phyloP scores from a whole-genome alignment of 2,888 invertebrate species.

The Mystacides longicornis region DNA sequence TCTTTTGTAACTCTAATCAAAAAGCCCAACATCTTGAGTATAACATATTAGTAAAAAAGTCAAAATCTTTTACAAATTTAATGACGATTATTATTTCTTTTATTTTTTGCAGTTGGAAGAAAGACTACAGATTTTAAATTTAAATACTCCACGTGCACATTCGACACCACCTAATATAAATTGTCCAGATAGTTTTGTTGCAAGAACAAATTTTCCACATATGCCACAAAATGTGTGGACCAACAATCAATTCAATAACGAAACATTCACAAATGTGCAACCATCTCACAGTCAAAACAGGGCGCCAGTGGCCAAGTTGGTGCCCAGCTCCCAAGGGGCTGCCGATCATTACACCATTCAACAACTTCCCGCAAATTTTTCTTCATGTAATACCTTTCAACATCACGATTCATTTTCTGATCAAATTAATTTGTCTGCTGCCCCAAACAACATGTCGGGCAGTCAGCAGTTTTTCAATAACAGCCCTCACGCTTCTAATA shows the following conservation, averaged over 20 bases:
- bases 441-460: slow-evolving; percentile 5
- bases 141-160: slow-evolving; percentile 24
- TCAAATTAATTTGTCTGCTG: slow-evolving; percentile 18
- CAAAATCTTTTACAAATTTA: background rate
- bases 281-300: slow-evolving; percentile 1
- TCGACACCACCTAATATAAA: slow-evolving; percentile 19
- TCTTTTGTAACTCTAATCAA: too few relatives aligned
- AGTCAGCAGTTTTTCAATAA: slow-evolving; percentile 21
- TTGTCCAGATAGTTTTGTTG: slow-evolving; percentile 7
- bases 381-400: slow-evolving; percentile 26
- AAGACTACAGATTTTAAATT: slow-evolving; percentile 25
- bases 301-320: slow-evolving; percentile 7
- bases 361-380: slow-evolving; percentile 27
- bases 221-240: slow-evolving; percentile 1
- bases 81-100: background rate
- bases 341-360: slow-evolving; percentile 26
- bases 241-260: slow-evolving; percentile 12
- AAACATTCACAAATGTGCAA: slow-evolving; percentile 12
- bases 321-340: slow-evolving; percentile 16
- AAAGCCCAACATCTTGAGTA: too few relatives aligned
- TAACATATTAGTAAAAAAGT: background rate
- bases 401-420: slow-evolving; percentile 20
- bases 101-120: slow-evolving; percentile 40
- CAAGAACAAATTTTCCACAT: slow-evolving; percentile 15
- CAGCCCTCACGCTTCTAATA: slow-evolving; percentile 12